Conservation (phyloP, 2,113 vertebrate species). For the Choloepus hoffmanni region DNA sequence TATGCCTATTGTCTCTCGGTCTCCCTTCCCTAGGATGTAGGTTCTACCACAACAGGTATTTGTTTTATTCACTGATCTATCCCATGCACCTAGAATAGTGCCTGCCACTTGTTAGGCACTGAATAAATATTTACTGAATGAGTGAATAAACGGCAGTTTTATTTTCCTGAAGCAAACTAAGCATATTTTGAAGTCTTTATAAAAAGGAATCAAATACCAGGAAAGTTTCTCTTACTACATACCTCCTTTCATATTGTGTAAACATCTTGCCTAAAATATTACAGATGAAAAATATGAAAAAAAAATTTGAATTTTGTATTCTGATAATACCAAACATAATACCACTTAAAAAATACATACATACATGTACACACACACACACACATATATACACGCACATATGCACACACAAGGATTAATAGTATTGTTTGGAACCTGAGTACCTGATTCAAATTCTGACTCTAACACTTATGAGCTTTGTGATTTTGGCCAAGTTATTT, state of each 20-base stretch:
- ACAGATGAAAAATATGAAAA: slow-evolving; percentile 41
- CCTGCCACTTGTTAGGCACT: neutral
- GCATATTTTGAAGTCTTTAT: slow-evolving; percentile 36
- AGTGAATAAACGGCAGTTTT: slow-evolving; percentile 46
- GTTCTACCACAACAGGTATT: neutral
- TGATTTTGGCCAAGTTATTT: slow-evolving; percentile 38
- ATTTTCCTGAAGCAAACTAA: slow-evolving; percentile 57
- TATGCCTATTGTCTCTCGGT: neutral
- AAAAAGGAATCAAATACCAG: slow-evolving; percentile 39
- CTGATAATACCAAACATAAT: slow-evolving; percentile 41
- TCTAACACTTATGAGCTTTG: slow-evolving; percentile 19
- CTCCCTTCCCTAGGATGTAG: neutral
- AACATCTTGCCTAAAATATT: neutral
- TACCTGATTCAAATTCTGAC: slow-evolving; percentile 45
- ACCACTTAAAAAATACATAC: slow-evolving; percentile 43
- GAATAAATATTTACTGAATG: slow-evolving; percentile 50
- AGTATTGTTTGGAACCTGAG: slow-evolving; percentile 3
- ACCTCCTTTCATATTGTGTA: neutral
- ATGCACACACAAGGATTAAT: slow-evolving; percentile 30
- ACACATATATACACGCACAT: too few relatives aligned
- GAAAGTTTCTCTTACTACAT: slow-evolving; percentile 13
- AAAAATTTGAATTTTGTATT: slow-evolving; percentile 27
- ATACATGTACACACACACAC: neutral
- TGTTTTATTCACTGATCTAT: slow-evolving; percentile 33
- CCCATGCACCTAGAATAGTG: neutral